These are phyloP conservation scores for Formica aserva DNA, from an alignment of 2,888 invertebrate species.

Conservation along the genomic window DNA sequence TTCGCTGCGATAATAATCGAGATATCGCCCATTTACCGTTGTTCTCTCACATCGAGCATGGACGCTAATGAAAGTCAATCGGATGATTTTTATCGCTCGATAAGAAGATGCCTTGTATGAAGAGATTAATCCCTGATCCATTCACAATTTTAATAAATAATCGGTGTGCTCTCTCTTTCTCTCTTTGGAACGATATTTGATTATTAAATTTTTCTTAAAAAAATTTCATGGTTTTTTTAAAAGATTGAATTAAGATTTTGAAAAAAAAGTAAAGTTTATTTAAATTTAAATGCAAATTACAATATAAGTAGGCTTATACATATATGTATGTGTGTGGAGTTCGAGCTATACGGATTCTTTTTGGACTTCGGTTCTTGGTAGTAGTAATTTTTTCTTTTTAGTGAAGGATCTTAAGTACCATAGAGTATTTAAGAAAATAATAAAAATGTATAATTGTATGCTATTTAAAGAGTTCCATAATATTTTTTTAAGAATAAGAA, in stretches of 20 bases:
- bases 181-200: background rate
- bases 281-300: background rate
- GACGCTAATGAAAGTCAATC: background rate
- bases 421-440: background rate
- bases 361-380: background rate
- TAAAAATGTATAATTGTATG: background rate
- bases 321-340: no score
- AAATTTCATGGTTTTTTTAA: background rate
- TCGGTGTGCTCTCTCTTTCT: background rate
- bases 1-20: constrained; percentile 49
- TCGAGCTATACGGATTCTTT: background rate
- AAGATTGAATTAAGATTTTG: constrained; percentile 11
- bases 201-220: background rate
- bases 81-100: background rate
- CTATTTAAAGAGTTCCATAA: background rate
- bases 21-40: constrained; percentile 15
- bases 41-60: background rate
- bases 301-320: background rate
- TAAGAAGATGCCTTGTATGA: background rate
- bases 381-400: background rate
- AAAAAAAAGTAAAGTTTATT: background rate
- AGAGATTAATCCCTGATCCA: background rate
- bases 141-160: constrained; percentile 24
- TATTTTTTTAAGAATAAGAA: background rate
- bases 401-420: background rate